phyloP scores from a whole-genome alignment of 2,888 invertebrate species.

The Volucella inflata region DNA sequence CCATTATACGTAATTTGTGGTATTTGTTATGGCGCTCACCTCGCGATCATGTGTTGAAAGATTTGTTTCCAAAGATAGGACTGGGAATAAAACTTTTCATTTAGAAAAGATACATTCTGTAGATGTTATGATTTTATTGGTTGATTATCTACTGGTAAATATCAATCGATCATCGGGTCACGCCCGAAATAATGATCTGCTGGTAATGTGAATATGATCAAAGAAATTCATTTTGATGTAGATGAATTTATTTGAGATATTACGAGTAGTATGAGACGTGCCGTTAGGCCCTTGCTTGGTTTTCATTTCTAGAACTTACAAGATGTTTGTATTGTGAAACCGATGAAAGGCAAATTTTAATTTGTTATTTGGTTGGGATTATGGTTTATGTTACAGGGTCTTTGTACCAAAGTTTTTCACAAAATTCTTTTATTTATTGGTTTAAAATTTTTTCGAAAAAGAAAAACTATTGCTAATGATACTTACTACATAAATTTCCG shows the following conservation, averaged over 20 bases:
- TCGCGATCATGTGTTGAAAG: conserved; percentile 37
- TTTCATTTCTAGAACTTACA: conserved; percentile 26
- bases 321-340: conserved; percentile 39
- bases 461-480: conserved; percentile 14
- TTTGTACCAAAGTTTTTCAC: conserved; percentile 1
- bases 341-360: conserved; percentile 43
- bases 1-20: conserved; percentile 18
- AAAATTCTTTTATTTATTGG: conserved; percentile 33
- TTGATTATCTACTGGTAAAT: conserved; percentile 56
- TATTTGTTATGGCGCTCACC: conserved; percentile 20
- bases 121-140: conserved; percentile 51
- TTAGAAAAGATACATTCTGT: conserved; percentile 26
- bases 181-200: conserved; percentile 29
- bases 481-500: conserved; percentile 60
- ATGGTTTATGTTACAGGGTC: conserved; percentile 57
- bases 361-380: background rate
- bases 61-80: conserved; percentile 27
- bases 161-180: conserved; percentile 54
- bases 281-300: conserved; percentile 28
- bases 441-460: conserved; percentile 15
- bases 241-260: conserved; percentile 28
- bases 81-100: conserved; percentile 38
- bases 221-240: conserved; percentile 48
- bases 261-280: conserved; percentile 35
- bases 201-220: conserved; percentile 49